A percentile compares a stretch with the other conserved stretches of the same genome.
phyloP scores from a whole-genome alignment of 2,888 invertebrate species.

The Adineta ricciae region DNA sequence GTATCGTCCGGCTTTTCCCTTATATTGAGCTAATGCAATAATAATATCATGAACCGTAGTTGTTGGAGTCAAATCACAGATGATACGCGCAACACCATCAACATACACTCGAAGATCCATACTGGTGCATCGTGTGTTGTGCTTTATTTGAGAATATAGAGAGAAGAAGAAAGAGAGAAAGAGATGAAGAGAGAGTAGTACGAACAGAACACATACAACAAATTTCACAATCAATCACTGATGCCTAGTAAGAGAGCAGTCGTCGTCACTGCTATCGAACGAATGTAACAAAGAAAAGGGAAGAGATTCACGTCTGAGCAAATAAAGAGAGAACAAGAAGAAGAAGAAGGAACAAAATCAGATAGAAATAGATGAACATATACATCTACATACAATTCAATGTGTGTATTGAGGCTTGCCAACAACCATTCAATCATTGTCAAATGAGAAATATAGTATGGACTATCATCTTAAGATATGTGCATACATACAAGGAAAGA shows the following conservation, averaged over 20 bases:
- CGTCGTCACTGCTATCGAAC: background rate
- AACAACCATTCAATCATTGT: background rate
- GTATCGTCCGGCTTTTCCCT: background rate
- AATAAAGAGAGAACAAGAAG: background rate
- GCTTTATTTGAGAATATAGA: background rate
- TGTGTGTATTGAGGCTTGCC: background rate
- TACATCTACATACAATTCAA: background rate
- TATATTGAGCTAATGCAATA: constrained; percentile 10
- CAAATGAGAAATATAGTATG: background rate
- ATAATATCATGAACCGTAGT: constrained; percentile 16
- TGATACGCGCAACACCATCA: constrained; percentile 1
- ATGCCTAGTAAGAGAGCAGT: background rate
- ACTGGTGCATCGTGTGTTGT: background rate
- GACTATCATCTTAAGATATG: constrained; percentile 8
- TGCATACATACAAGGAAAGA: background rate
- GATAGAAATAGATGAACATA: background rate
- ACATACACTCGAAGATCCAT: constrained; percentile 20
- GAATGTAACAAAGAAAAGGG: background rate
- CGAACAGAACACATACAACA: background rate
- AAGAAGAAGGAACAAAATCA: background rate
- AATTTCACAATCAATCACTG: background rate
- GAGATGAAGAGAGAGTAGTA: background rate
- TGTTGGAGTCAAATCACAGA: constrained; percentile 2
- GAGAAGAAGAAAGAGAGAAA: background rate
- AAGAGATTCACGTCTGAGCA: background rate